phyloP scores from a whole-genome alignment of 2,888 invertebrate species.

The Limulus polyphemus region DNA sequence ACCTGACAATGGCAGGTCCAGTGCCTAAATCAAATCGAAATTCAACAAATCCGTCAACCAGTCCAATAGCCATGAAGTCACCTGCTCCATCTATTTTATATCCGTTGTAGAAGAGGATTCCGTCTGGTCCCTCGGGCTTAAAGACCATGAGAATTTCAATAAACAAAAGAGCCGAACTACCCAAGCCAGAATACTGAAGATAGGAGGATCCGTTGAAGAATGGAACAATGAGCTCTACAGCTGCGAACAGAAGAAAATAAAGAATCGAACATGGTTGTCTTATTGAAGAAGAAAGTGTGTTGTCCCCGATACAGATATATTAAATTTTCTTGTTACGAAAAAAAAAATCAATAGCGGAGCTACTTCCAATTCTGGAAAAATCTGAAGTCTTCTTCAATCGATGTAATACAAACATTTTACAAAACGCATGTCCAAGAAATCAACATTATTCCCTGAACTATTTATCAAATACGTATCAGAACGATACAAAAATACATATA shows the following conservation, averaged over 20 bases:
- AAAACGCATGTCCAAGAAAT: too few species aligned
- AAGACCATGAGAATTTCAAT: slow-evolving; percentile 73
- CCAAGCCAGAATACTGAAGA: slow-evolving; percentile 70
- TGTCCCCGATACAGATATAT: too few species aligned
- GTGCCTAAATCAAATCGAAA: slow-evolving; percentile 88
- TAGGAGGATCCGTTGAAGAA: slow-evolving; percentile 89
- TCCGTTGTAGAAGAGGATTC: slow-evolving; percentile 79
- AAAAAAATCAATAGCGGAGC: too few species aligned
- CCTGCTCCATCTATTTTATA: slow-evolving; percentile 75
- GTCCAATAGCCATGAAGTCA: slow-evolving; percentile 77
- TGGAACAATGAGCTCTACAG: slow-evolving; percentile 48
- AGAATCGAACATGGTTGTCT: too few species aligned
- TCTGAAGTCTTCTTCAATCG: too few species aligned
- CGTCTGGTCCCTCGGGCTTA: slow-evolving; percentile 66
- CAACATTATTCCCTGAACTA: too few species aligned
- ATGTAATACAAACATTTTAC: too few species aligned
- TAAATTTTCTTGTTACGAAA: too few species aligned
- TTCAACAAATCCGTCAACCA: slow-evolving; percentile 70
- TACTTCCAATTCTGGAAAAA: too few species aligned
- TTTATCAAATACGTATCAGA: too few species aligned
- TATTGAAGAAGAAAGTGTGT: too few species aligned
- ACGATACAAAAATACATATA: too few species aligned
- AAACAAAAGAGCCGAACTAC: slow-evolving; percentile 73
- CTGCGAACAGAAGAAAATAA: background rate
- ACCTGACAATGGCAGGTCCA: slow-evolving; percentile 76